phyloP scores from a whole-genome alignment of 1,140 invertebrate species.

The Phenacoccus solenopsis region DNA sequence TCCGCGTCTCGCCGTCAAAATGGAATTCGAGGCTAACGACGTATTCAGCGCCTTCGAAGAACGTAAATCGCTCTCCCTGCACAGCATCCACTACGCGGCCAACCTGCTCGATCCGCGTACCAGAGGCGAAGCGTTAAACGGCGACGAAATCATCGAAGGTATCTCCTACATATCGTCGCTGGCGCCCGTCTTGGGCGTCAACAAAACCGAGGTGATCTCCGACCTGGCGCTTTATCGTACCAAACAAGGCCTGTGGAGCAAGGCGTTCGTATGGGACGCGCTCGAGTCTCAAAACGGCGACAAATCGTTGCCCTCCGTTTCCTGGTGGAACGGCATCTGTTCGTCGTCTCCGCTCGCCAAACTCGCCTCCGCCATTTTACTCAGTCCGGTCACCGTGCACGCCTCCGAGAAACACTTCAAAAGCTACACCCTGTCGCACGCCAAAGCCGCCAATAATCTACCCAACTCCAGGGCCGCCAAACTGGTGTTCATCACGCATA shows the following conservation, averaged over 20 bases:
- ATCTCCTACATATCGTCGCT: neutral
- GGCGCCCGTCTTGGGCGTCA: neutral
- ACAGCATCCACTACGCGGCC: slow-evolving; percentile 8
- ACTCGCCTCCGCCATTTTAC: slow-evolving; percentile 16
- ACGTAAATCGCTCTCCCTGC: neutral
- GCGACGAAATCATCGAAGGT: slow-evolving; percentile 15
- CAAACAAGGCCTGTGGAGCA: neutral
- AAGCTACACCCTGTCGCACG: neutral
- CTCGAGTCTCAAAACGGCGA: neutral
- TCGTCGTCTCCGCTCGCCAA: slow-evolving; percentile 16
- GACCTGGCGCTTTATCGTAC: slow-evolving; percentile 8
- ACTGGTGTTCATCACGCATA: slow-evolving; percentile 13
- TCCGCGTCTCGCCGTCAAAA: neutral
- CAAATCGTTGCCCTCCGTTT: neutral
- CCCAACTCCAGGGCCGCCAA: slow-evolving; percentile 5
- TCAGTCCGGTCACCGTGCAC: neutral
- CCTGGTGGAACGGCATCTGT: slow-evolving; percentile 19
- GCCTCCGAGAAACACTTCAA: slow-evolving; percentile 10
- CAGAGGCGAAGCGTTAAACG: neutral
- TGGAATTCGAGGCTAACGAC: neutral
- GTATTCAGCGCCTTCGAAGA: neutral
- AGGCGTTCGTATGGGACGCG: slow-evolving; percentile 1
- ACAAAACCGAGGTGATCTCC: slow-evolving; percentile 4
- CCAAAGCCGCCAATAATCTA: neutral
- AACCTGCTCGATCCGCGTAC: slow-evolving; percentile 1